These are phyloP conservation scores for Barnardius zonarius DNA, from an alignment of 2,113 vertebrate genomes.

Conservation along the genomic window DNA sequence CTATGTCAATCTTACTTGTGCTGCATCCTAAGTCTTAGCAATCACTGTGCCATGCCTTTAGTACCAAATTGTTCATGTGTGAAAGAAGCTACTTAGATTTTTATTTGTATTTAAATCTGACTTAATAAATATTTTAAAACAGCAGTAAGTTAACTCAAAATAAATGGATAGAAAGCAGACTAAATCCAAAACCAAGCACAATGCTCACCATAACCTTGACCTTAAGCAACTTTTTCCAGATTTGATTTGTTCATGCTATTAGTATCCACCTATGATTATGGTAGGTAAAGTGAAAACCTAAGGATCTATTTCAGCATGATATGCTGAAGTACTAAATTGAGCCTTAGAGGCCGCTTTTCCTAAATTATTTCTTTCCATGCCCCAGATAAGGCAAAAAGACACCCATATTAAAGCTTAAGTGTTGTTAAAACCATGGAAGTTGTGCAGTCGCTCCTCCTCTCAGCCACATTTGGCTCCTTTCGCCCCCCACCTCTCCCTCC, in stretches of 20 bases:
- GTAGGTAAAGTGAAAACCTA: background rate
- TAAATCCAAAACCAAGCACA: background rate
- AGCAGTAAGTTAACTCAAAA: background rate
- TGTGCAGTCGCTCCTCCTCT: background rate
- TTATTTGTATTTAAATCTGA: background rate
- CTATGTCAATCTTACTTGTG: background rate
- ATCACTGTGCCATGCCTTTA: background rate
- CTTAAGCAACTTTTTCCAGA: background rate
- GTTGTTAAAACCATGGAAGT: background rate
- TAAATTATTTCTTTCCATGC: background rate
- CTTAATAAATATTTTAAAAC: conserved; percentile 21
- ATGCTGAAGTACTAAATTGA: background rate
- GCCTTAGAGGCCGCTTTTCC: background rate
- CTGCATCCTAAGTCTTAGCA: background rate
- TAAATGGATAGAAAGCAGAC: background rate
- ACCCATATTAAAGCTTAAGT: background rate
- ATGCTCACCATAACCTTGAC: background rate
- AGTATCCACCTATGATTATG: background rate
- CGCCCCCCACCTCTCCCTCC: background rate
- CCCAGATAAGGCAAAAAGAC: background rate
- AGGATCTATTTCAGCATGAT: background rate
- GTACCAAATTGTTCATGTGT: background rate
- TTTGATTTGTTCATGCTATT: background rate
- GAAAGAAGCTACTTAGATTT: background rate
- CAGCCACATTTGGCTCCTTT: background rate